Evolutionary conservation across 2,797 vertebrate genomes (phyloP), one percentile per base, ranked within the genome.

Genomic region (Pseudochirops cupreus): DNA sequence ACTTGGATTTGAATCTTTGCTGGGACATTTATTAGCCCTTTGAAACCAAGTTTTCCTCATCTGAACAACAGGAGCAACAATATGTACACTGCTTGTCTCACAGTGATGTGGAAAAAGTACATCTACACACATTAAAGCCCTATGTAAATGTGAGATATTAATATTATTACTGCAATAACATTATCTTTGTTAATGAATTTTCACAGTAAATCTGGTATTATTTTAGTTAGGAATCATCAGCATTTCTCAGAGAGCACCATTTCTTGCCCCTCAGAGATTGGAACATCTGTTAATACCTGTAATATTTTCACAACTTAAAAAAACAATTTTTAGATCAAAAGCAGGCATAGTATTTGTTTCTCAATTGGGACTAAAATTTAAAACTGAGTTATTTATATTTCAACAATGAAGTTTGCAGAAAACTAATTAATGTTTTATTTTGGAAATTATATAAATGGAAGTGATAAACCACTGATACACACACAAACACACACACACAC

Each of bases 341-440:
- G 82, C 26, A 90, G 94, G 24, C 96, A 0, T 91, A 93, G 28
- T 46, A 91, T 96, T 97, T 94, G 95, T 96, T 94, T 87, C 91
- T 39, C 50, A 96, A 91, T 97, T 96, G 58, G 95, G 52, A 55
- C 28, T 93, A 39, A 28, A 96, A n/a, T 87, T 94, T 92, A 87
- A 90, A 92, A 92, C 54, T 94, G 11, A n/a, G 95, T 96, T 12
- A 93, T 39, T 94, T 92, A 31, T 62, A 91, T 67, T 92, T 96
- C 67, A 93, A 90, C 21, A 94, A 12, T 91, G 93, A 82, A 95
- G 28, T 90, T 93, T 58, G 52, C 11, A 92, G 52, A 91, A 33
- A 91, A 54, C 59, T 92, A 92, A 89, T 59, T 82, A 90, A 93
- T 94, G 62, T 58, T 87, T 93, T 93, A 91, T 90, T 74, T 95